phyloP scores from a whole-genome alignment of 2,888 invertebrate genomes.

The Scaptomyza flava region DNA sequence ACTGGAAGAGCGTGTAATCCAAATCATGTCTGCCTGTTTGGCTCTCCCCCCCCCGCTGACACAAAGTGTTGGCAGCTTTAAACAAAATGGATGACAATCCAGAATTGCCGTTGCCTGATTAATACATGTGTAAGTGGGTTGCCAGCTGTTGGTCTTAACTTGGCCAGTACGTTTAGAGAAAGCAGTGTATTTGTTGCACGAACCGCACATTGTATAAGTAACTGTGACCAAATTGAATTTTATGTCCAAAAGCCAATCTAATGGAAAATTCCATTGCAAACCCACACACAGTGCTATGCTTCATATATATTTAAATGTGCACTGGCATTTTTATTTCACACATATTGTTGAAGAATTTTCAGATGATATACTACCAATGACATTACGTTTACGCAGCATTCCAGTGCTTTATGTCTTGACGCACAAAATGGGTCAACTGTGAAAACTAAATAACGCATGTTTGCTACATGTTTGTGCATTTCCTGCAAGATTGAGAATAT shows the following conservation, averaged over 20 bases:
- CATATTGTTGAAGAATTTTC: constrained; percentile 7
- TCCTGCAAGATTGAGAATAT: neutral
- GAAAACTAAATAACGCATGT: neutral
- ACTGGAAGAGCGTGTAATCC: constrained; percentile 19
- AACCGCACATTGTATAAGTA: constrained; percentile 12
- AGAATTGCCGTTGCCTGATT: constrained; percentile 41
- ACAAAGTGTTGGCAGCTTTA: constrained; percentile 49
- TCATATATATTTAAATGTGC: neutral
- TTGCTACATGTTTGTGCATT: neutral
- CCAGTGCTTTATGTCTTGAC: constrained; percentile 30
- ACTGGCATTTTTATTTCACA: constrained; percentile 1
- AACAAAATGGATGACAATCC: constrained; percentile 34
- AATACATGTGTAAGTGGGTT: constrained; percentile 33
- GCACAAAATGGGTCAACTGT: constrained; percentile 22
- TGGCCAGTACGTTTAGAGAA: constrained; percentile 13
- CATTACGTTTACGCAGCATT: constrained; percentile 42
- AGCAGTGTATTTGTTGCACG: constrained; percentile 36
- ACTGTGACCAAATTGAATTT: constrained; percentile 63
- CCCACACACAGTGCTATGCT: neutral
- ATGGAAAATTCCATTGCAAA: constrained; percentile 69
- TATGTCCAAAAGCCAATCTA: constrained; percentile 65
- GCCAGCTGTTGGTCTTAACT: constrained; percentile 30
- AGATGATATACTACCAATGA: constrained; percentile 29
- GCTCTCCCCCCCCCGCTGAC: neutral
- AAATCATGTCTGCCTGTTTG: constrained; percentile 6